A percentile compares a stretch with the other conserved stretches of the same genome.
Evolutionary conservation across 2,797 vertebrate genomes (phyloP).

Genomic region (Sphenodon punctatus): DNA sequence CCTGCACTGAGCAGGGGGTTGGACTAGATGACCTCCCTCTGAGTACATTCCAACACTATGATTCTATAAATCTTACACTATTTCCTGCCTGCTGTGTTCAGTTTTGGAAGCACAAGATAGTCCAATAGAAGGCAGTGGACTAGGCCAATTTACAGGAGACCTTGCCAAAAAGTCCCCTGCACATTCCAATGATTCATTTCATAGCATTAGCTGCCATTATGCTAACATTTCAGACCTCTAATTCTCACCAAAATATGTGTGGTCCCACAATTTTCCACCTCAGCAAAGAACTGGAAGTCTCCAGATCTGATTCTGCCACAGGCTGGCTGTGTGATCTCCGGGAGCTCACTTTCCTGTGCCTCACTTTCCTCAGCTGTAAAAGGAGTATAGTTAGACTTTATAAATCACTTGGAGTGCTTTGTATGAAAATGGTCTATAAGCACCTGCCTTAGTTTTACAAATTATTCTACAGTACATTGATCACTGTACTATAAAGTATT

Average conservation of each 20-base stretch:
- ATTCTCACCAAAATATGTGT: not conserved
- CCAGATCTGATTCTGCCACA: not conserved
- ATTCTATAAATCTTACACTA: rapidly evolving
- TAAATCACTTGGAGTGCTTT: not conserved
- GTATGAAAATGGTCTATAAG: not conserved
- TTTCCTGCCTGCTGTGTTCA: not conserved
- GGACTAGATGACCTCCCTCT: too few species aligned
- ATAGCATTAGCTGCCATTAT: too few species aligned
- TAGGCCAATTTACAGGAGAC: too few species aligned
- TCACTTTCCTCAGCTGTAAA: not conserved
- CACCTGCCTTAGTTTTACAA: not conserved
- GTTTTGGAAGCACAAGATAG: not conserved
- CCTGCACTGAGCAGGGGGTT: too few species aligned
- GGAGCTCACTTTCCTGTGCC: not conserved
- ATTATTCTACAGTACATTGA: not conserved
- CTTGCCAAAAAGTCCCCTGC: too few species aligned
- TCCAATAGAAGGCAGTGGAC: too few species aligned
- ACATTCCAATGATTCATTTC: too few species aligned
- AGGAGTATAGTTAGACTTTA: not conserved
- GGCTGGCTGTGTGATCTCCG: not conserved
- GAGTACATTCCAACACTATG: too few species aligned
- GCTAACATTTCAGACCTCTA: not conserved
- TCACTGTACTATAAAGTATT: not conserved
- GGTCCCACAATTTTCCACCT: too few species aligned
- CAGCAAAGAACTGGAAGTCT: not conserved